These are phyloP conservation scores for Miichthys miiuy DNA, from an alignment of 2,797 vertebrate genomes.

Conservation along the genomic window DNA sequence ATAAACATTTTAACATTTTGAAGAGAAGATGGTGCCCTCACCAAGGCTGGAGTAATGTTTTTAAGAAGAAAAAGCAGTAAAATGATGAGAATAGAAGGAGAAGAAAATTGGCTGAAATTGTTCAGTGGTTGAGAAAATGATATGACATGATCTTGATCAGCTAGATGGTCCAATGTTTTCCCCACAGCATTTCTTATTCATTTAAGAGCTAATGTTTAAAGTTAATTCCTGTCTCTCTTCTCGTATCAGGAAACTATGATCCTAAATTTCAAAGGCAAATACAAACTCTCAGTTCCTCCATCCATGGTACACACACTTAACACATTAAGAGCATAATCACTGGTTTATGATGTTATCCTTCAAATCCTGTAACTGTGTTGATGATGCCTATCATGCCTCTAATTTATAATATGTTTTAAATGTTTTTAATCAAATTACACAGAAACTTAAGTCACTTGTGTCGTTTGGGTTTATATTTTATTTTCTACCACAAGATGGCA, in stretches of 20 bases:
- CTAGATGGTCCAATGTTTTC: not conserved
- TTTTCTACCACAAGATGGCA: conserved; percentile 72
- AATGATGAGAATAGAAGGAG: not conserved
- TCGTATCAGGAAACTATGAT: not conserved
- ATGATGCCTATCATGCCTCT: no score
- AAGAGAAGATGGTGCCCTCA: not conserved
- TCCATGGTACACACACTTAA: not conserved
- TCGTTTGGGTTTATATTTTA: not conserved
- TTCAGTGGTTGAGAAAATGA: not conserved
- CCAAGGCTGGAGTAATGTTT: not conserved
- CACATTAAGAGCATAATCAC: not conserved
- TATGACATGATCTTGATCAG: not conserved
- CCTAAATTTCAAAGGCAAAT: not conserved
- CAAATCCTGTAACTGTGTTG: not conserved
- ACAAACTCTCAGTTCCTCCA: not conserved
- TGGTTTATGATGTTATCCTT: not conserved
- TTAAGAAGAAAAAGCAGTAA: not conserved
- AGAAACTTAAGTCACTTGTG: no score
- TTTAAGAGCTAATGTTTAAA: not conserved
- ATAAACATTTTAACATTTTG: not conserved
- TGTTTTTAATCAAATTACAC: no score
- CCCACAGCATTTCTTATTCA: not conserved
- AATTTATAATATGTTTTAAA: no score
- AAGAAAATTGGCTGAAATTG: not conserved
- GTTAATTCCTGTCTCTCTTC: not conserved